These are phyloP conservation scores for Acanthoscelides obtectus DNA, from an alignment of 2,888 invertebrate genomes.

Conservation along the genomic window DNA sequence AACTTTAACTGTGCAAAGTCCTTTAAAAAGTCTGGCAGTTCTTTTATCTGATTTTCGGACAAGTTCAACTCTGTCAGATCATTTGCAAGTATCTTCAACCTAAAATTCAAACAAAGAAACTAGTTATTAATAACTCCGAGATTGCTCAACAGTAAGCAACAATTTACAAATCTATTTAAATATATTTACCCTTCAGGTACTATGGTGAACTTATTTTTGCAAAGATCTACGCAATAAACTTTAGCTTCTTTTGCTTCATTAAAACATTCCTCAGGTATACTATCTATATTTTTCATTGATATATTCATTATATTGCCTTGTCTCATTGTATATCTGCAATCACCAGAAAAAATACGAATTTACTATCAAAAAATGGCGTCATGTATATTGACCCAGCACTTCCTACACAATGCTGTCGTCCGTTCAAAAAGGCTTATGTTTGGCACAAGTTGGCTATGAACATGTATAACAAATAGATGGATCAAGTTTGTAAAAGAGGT, in stretches of 20 bases:
- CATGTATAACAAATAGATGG: no score
- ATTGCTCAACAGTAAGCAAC: no score
- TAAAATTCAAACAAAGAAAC: no score
- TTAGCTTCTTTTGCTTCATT: slow-evolving; percentile 64
- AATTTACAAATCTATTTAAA: slow-evolving; percentile 1
- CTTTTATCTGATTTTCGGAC: slow-evolving; percentile 63
- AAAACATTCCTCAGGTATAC: slow-evolving; percentile 69
- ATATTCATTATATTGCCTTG: slow-evolving; percentile 57
- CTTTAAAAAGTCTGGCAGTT: slow-evolving; percentile 61
- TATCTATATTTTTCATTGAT: slow-evolving; percentile 57
- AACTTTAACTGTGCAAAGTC: slow-evolving; percentile 60
- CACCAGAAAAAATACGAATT: no score
- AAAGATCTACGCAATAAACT: slow-evolving; percentile 73
- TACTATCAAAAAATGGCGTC: neutral
- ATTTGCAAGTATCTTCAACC: slow-evolving; percentile 50
- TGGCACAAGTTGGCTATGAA: no score
- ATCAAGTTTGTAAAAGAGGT: no score
- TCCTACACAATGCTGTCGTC: no score
- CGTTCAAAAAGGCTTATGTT: no score
- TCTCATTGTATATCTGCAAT: slow-evolving; percentile 53
- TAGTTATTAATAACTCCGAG: no score
- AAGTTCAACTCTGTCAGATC: slow-evolving; percentile 64
- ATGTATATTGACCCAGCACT: neutral
- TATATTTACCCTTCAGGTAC: slow-evolving; percentile 64
- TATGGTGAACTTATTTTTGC: slow-evolving; percentile 68